Conservation (phyloP, 2,797 vertebrate species). For the Tapera naevia region DNA sequence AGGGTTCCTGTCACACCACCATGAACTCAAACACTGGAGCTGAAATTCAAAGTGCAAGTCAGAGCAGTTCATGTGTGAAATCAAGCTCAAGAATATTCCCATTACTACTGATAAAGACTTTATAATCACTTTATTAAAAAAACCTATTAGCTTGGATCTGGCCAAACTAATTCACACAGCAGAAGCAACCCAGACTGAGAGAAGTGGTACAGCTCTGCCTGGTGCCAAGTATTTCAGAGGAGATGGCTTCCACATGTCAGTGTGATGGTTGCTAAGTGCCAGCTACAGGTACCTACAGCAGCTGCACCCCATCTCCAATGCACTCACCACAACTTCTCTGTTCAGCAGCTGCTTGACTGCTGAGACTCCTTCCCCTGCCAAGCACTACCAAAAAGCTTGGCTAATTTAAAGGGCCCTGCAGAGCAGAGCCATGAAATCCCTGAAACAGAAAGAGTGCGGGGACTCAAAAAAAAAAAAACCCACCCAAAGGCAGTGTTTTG, state of each 20-base stretch:
- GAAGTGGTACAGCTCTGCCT: not conserved
- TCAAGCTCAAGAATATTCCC: not conserved
- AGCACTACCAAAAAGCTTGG: not conserved
- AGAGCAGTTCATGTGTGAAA: not conserved
- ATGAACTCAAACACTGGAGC: not conserved
- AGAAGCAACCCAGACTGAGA: not conserved
- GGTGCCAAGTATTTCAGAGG: not conserved
- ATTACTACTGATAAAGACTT: not conserved
- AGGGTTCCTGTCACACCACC: not conserved
- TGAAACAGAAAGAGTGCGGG: not conserved
- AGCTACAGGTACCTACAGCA: not conserved
- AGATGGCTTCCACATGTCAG: not conserved
- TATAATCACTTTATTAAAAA: constrained; percentile 18
- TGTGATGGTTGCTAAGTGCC: not conserved
- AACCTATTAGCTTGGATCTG: not conserved
- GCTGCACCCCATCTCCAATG: not conserved
- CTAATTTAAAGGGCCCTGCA: not conserved
- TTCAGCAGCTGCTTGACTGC: not conserved
- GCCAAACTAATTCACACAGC: not conserved
- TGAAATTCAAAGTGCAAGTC: not conserved
- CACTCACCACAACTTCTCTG: not conserved
- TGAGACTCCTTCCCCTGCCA: not conserved
- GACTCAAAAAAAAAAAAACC: not conserved
- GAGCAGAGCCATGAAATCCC: not conserved
- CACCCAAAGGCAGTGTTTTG: not conserved